Conservation (phyloP, 2,888 invertebrate species). For the Acanthococcus lagerstroemiae region DNA sequence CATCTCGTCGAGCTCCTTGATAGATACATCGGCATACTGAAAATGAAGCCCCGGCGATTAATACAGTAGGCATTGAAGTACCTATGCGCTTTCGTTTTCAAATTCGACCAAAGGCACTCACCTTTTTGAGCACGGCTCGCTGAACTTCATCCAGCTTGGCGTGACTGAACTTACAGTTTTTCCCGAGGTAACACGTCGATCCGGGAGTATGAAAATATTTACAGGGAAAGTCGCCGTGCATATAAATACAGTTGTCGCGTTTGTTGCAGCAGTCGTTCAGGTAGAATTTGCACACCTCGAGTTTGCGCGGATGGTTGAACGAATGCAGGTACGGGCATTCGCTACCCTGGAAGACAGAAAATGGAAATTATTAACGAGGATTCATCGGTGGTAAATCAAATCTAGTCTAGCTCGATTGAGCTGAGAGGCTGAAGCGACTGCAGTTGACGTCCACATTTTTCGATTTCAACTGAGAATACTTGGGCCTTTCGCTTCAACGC, state of each 20-base stretch:
- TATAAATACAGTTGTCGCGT: constrained; percentile 86
- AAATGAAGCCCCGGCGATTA: neutral
- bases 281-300: constrained; percentile 94
- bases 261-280: constrained; percentile 91
- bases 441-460: too few species aligned
- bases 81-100: neutral
- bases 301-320: constrained; percentile 67
- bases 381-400: too few species aligned
- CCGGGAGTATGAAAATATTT: constrained; percentile 87
- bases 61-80: neutral
- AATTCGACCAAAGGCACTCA: too few species aligned
- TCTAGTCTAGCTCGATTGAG: neutral
- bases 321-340: constrained; percentile 83
- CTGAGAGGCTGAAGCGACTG: too few species aligned
- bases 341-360: constrained; percentile 48
- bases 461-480: too few species aligned
- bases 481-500: too few species aligned
- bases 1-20: constrained; percentile 14
- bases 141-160: constrained; percentile 73
- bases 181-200: constrained; percentile 63
- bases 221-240: constrained; percentile 96
- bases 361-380: neutral
- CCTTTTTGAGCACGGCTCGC: constrained; percentile 45
- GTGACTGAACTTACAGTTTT: constrained; percentile 88
- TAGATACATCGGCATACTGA: constrained; percentile 16